These are phyloP conservation scores for Idaea aversata DNA, from an alignment of 2,888 invertebrate genomes.

Conservation along the genomic window DNA sequence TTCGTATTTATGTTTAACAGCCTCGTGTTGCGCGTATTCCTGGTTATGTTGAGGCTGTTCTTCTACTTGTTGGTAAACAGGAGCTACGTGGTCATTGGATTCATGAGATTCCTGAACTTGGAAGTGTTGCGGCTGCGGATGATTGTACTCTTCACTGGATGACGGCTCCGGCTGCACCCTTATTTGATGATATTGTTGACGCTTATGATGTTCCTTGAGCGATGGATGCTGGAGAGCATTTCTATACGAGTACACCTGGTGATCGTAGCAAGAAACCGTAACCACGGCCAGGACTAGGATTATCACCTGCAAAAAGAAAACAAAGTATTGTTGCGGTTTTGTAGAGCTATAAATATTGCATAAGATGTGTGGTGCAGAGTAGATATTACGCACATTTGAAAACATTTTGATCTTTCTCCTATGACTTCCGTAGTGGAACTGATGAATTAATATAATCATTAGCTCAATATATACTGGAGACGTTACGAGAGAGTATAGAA, in stretches of 20 bases:
- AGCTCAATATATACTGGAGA: conserved; percentile 79
- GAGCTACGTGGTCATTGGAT: conserved; percentile 45
- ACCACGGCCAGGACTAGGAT: conserved; percentile 46
- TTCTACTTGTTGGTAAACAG: conserved; percentile 50
- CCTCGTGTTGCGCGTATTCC: conserved; percentile 34
- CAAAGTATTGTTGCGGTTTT: conserved; percentile 11
- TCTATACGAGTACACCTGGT: conserved; percentile 44
- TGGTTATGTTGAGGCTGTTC: conserved; percentile 22
- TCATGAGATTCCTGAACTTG: conserved; percentile 52
- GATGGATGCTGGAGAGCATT: conserved; percentile 48
- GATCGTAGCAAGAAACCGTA: conserved; percentile 50
- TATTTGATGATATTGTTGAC: conserved; percentile 41
- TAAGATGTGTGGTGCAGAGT: not conserved
- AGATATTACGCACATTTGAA: conserved; percentile 59
- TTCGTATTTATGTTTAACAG: conserved; percentile 31
- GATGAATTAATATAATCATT: conserved; percentile 75
- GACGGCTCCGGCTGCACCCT: conserved; percentile 47
- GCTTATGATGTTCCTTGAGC: conserved; percentile 43
- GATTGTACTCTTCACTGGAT: conserved; percentile 43
- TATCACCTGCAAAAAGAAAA: conserved; percentile 51
- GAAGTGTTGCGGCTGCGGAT: conserved; percentile 37
- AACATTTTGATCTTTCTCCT: conserved; percentile 73
- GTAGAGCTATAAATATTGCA: conserved; percentile 6
- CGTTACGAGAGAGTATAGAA: conserved; percentile 77
- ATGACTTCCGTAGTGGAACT: conserved; percentile 74